These are phyloP conservation scores for Ptychadena robeensis DNA, from an alignment of 2,797 vertebrate genomes.

Conservation along the genomic window DNA sequence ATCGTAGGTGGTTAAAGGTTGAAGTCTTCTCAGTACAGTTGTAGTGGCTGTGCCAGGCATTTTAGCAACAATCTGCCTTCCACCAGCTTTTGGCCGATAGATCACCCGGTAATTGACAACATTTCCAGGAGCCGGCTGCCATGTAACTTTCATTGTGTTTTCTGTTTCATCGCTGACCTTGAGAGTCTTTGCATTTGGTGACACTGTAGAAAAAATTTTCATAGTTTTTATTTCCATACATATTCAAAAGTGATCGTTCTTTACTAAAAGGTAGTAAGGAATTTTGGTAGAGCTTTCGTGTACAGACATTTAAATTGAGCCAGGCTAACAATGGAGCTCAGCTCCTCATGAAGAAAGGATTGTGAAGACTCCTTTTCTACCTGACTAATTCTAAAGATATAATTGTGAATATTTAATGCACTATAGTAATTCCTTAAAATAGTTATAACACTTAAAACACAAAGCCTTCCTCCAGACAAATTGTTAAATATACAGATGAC, in stretches of 20 bases:
- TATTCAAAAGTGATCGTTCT: too few relatives aligned
- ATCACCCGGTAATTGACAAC: conserved; percentile 85
- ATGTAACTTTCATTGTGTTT: conserved; percentile 83
- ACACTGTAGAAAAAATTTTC: conserved; percentile 80
- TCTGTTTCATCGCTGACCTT: conserved; percentile 87
- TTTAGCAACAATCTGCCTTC: conserved; percentile 81
- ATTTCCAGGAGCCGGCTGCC: conserved; percentile 86
- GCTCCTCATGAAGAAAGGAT: too few relatives aligned
- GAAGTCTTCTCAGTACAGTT: conserved; percentile 83
- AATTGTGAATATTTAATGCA: too few relatives aligned
- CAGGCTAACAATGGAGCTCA: neutral
- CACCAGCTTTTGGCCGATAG: conserved; percentile 77
- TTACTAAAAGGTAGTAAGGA: too few relatives aligned
- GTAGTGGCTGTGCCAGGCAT: conserved; percentile 76
- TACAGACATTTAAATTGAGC: neutral
- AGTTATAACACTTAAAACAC: too few relatives aligned
- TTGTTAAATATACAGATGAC: too few relatives aligned
- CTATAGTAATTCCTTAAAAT: too few relatives aligned
- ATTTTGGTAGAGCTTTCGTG: neutral
- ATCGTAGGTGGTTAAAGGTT: conserved; percentile 84
- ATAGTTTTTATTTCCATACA: too few relatives aligned
- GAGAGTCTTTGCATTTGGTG: conserved; percentile 76
- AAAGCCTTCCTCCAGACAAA: too few relatives aligned
- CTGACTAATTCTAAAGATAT: too few relatives aligned
- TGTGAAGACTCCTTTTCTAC: too few relatives aligned